Percentiles rank a stretch among this genome's conserved stretches.
These are phyloP conservation scores for Porites cylindrica DNA, from an alignment of 92 coral and sea anemone species.

Conservation along the genomic window DNA sequence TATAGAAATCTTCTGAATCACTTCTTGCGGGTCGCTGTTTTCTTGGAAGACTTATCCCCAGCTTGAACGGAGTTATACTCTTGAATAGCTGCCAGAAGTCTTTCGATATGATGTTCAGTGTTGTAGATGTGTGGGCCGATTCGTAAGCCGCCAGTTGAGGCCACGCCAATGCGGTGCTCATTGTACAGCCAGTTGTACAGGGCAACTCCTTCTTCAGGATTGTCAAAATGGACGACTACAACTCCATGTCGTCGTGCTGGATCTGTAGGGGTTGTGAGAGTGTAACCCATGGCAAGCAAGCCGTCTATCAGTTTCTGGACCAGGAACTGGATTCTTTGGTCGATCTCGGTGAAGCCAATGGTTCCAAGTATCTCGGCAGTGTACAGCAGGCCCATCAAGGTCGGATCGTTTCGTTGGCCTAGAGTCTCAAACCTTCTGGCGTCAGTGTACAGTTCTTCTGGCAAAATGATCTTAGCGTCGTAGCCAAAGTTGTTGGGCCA, in stretches of 20 bases:
- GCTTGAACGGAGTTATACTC: background rate
- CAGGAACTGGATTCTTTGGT: slow-evolving; percentile 2
- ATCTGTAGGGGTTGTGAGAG: background rate
- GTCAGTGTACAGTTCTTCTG: slow-evolving; percentile 43
- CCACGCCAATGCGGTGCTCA: background rate
- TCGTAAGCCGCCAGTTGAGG: slow-evolving; percentile 42
- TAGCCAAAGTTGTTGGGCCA: slow-evolving; percentile 77
- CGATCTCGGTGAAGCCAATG: slow-evolving; percentile 43
- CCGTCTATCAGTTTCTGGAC: slow-evolving; percentile 23
- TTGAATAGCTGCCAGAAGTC: slow-evolving; percentile 28
- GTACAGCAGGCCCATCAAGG: slow-evolving; percentile 63
- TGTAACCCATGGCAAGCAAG: slow-evolving; percentile 15
- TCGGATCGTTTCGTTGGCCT: slow-evolving; percentile 78
- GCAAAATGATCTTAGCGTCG: slow-evolving; percentile 56
- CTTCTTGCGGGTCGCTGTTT: background rate
- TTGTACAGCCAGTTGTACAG: background rate
- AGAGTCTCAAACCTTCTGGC: slow-evolving; percentile 65
- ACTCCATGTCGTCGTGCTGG: background rate
- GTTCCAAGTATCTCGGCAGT: slow-evolving; percentile 71
- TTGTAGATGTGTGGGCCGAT: slow-evolving; percentile 49
- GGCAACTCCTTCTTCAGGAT: background rate
- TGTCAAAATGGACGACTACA: background rate
- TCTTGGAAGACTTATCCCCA: background rate
- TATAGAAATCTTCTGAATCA: background rate
- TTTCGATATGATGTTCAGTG: slow-evolving; percentile 55